Evolutionary conservation across 2,113 vertebrate species (phyloP).

Genomic region (Chaetodon auriga): DNA sequence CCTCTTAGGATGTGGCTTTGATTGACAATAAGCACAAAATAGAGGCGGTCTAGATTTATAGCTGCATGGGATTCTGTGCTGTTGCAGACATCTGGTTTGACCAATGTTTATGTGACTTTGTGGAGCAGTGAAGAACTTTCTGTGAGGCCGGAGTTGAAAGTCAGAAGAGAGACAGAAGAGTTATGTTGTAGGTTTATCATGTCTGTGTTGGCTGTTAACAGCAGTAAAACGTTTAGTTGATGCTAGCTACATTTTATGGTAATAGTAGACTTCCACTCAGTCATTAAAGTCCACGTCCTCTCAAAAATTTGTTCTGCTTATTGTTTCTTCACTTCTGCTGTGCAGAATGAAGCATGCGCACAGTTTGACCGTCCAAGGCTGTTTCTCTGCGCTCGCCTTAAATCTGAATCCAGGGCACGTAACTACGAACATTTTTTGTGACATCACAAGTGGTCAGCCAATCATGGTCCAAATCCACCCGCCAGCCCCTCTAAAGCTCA

Average conservation of each 20-base stretch:
- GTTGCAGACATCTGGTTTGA: conserved; percentile 73
- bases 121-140: conserved; percentile 63
- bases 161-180: conserved; percentile 38
- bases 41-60: conserved; percentile 65
- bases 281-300: not conserved
- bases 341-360: not conserved
- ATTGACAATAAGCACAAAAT: conserved; percentile 70
- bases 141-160: conserved; percentile 61
- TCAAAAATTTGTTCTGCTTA: not conserved
- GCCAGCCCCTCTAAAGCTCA: not conserved
- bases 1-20: conserved; percentile 71
- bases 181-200: conserved; percentile 40
- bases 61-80: conserved; percentile 49
- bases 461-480: not conserved
- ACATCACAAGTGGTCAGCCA: not conserved
- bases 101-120: conserved; percentile 68
- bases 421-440: not conserved
- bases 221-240: conserved; percentile 17
- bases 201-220: conserved; percentile 41
- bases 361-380: not conserved
- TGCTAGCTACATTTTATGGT: conserved; percentile 20
- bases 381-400: not conserved
- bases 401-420: not conserved
- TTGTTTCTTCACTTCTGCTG: not conserved
- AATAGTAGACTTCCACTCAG: not conserved